Evolutionary conservation across 2,797 vertebrate species (phyloP).

Genomic region (Leptatherina wallacei): DNA sequence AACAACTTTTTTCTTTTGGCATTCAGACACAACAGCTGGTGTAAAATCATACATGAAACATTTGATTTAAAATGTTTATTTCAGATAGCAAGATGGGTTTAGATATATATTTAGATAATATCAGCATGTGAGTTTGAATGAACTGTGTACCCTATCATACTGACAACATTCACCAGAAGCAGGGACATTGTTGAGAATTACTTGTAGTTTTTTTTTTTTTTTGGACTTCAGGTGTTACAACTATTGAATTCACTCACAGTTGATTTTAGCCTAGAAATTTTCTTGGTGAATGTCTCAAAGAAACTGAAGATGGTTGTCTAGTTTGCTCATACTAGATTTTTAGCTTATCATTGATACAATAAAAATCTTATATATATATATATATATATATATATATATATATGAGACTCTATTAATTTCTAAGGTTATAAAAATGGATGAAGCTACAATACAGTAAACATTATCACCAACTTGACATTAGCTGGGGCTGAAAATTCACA

Average conservation of each 20-base stretch:
- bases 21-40: neutral
- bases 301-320: neutral
- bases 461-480: too few relatives aligned
- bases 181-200: slow-evolving; percentile 14
- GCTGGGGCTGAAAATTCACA: too few relatives aligned
- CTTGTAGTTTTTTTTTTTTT: slow-evolving; percentile 13
- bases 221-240: neutral
- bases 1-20: slow-evolving; percentile 9
- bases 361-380: too few relatives aligned
- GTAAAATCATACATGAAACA: slow-evolving; percentile 4
- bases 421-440: too few relatives aligned
- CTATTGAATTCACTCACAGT: slow-evolving; percentile 22
- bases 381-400: too few relatives aligned
- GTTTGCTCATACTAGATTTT: neutral
- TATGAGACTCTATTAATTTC: too few relatives aligned
- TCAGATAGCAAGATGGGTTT: slow-evolving; percentile 13
- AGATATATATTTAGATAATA: slow-evolving; percentile 23
- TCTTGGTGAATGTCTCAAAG: neutral
- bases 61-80: slow-evolving; percentile 3
- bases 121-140: slow-evolving; percentile 30
- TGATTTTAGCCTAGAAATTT: neutral
- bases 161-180: slow-evolving; percentile 29
- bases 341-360: neutral
- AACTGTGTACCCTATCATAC: slow-evolving; percentile 22
- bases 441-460: too few relatives aligned